Evolutionary conservation across 2,888 invertebrate species (phyloP), one percentile per base, ranked within the genome.

Genomic region (Keiferia lycopersicella): DNA sequence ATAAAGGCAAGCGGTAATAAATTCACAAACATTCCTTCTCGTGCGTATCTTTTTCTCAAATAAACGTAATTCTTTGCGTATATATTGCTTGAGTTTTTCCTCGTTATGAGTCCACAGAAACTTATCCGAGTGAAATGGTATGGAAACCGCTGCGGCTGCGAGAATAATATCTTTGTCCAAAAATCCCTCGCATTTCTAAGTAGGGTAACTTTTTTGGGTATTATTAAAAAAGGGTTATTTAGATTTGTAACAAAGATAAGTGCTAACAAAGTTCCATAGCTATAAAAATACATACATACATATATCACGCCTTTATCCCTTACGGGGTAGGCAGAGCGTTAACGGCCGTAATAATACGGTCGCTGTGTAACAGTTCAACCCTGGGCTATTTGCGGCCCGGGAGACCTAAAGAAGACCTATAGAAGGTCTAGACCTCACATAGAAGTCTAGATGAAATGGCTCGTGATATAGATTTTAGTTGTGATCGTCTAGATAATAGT

Each of bases 91-190:
- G 8, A 58, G 38, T 39, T 58, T 57, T 16, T 18, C 12, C 16
- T 39, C 26, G 39, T 58, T 39, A 39, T 58, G 20, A 39, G 39
- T 57, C 34, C 20, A 16, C 18, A n/a, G 10, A 45, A 60, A 60
- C 45, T 60, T 45, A 20, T 45, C 16, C 22, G 26, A 45, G 45
- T 60, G 60, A 16, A 45, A 60, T 60, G 45, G 16, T 39, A 60
- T 45, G 60, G 45, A 45, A 45, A 60, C 45, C 39, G 39, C 14
- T 26, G 45, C 45, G 20, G 45, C 16, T 16, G 56, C 11, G 6
- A 22, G 14, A 22, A 53, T 59, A 39, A 38, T 16, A 59, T 39
- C 58, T 41, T 20, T 4, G 51, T 41, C 39, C n/a, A n/a, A 7
- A 59, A 30, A 41, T 14, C 34, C 12, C 18, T 39, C 41, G 39